Conservation (phyloP, 2,888 invertebrate genomes). For the Drosophila sordidula region DNA sequence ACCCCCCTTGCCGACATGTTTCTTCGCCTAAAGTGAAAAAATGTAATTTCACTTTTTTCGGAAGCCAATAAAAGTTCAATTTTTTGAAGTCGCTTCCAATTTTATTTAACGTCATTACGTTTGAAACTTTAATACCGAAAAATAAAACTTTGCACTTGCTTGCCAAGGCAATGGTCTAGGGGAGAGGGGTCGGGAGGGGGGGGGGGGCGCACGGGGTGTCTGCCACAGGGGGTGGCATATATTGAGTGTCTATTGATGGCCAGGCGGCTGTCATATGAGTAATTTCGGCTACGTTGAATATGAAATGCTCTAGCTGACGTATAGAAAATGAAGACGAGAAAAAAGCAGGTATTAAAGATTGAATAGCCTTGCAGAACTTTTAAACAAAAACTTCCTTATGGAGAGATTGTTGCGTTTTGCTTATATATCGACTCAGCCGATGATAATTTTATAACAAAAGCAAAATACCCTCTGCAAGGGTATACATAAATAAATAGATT, state of each 20-base stretch:
- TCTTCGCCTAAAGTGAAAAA: conserved; percentile 22
- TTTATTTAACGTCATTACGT: conserved; percentile 78
- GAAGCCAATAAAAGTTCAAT: conserved; percentile 75
- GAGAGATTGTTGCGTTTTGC: too few species aligned
- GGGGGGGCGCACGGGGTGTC: not conserved
- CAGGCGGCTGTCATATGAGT: conserved; percentile 59
- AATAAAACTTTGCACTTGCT: conserved; percentile 48
- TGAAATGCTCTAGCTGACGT: conserved; percentile 31
- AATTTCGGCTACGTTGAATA: conserved; percentile 25
- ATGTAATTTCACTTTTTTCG: conserved; percentile 68
- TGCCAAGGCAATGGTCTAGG: conserved; percentile 11
- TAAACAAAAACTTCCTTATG: too few species aligned
- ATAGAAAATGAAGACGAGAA: not conserved
- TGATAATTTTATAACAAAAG: too few species aligned
- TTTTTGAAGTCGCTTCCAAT: conserved; percentile 77
- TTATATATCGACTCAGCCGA: too few species aligned
- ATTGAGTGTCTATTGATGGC: conserved; percentile 56
- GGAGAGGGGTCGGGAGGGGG: not conserved
- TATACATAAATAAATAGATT: not conserved
- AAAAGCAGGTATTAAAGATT: too few species aligned
- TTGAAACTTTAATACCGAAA: conserved; percentile 75
- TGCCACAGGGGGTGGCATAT: not conserved
- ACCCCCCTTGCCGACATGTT: not conserved
- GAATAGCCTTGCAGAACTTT: too few species aligned
- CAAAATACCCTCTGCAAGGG: too few species aligned